Evolutionary conservation across 2,888 invertebrate genomes (phyloP).

Genomic region (Cantharis flavilabris): DNA sequence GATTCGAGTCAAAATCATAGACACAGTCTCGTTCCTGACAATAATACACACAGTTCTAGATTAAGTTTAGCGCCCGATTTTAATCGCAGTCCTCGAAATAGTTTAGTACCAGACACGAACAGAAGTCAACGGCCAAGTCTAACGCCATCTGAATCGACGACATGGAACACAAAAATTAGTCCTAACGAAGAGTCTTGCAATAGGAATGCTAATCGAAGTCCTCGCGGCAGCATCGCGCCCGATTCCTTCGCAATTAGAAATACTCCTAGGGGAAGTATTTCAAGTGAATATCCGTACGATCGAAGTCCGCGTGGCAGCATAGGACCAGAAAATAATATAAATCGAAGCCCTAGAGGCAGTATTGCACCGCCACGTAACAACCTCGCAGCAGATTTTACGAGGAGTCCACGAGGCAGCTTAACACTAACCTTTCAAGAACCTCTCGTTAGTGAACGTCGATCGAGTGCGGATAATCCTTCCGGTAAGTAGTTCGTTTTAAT

Average conservation of each 20-base stretch:
- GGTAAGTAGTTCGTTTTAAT: slow-evolving; percentile 48
- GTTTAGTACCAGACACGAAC: slow-evolving; percentile 56
- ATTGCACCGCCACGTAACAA: slow-evolving; percentile 61
- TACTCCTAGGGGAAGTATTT: slow-evolving; percentile 65
- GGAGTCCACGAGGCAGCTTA: slow-evolving; percentile 64
- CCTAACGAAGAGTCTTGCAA: slow-evolving; percentile 50
- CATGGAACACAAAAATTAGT: slow-evolving; percentile 61
- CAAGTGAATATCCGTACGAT: slow-evolving; percentile 43
- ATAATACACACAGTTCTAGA: slow-evolving; percentile 53
- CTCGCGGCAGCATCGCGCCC: slow-evolving; percentile 59
- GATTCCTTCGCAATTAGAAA: slow-evolving; percentile 60
- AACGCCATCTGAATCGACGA: slow-evolving; percentile 62
- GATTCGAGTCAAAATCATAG: slow-evolving; percentile 58
- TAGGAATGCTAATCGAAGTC: slow-evolving; percentile 61
- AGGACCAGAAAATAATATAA: slow-evolving; percentile 60
- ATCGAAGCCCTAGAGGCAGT: slow-evolving; percentile 66
- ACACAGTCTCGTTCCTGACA: slow-evolving; percentile 67
- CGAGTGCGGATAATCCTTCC: slow-evolving; percentile 64
- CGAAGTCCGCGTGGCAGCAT: slow-evolving; percentile 64
- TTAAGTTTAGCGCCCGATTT: slow-evolving; percentile 50
- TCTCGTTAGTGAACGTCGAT: slow-evolving; percentile 60
- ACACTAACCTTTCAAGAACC: slow-evolving; percentile 68
- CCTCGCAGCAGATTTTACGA: slow-evolving; percentile 54
- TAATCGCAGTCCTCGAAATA: slow-evolving; percentile 60
- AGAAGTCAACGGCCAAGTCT: slow-evolving; percentile 63